Percentiles rank a stretch among this genome's conserved stretches.
Evolutionary conservation across 2,797 vertebrate species (phyloP).

Genomic region (Dallia pectoralis): DNA sequence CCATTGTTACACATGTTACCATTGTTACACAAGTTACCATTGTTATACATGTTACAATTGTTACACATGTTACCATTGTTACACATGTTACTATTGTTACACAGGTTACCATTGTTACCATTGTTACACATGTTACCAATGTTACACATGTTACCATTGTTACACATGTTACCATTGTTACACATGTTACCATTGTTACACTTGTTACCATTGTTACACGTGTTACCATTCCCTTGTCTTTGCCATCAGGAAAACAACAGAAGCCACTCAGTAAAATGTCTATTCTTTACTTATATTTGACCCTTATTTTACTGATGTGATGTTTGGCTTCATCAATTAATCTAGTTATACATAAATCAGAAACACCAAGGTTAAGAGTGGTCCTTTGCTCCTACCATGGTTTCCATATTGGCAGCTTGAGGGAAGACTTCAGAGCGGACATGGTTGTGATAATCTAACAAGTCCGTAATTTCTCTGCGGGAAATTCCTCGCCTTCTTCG

Average conservation of each 20-base stretch:
- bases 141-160: too few species aligned
- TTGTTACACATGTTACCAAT: too few species aligned
- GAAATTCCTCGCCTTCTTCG: conserved; percentile 75
- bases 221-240: not conserved
- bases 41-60: too few species aligned
- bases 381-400: conserved; percentile 79
- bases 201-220: too few species aligned
- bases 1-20: too few species aligned
- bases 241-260: not conserved
- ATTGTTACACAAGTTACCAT: too few species aligned
- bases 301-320: not conserved
- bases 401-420: conserved; percentile 88
- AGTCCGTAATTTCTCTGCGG: conserved; percentile 67
- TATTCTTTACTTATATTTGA: not conserved
- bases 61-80: too few species aligned
- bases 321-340: not conserved
- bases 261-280: not conserved
- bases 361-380: not conserved
- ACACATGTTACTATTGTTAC: too few species aligned
- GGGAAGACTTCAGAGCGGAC: conserved; percentile 82
- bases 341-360: not conserved
- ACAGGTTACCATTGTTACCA: too few species aligned
- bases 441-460: conserved; percentile 87
- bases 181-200: too few species aligned
- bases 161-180: too few species aligned